These are phyloP conservation scores for Propithecus perrieri DNA, from an alignment of 2,797 vertebrate genomes.

Conservation along the genomic window DNA sequence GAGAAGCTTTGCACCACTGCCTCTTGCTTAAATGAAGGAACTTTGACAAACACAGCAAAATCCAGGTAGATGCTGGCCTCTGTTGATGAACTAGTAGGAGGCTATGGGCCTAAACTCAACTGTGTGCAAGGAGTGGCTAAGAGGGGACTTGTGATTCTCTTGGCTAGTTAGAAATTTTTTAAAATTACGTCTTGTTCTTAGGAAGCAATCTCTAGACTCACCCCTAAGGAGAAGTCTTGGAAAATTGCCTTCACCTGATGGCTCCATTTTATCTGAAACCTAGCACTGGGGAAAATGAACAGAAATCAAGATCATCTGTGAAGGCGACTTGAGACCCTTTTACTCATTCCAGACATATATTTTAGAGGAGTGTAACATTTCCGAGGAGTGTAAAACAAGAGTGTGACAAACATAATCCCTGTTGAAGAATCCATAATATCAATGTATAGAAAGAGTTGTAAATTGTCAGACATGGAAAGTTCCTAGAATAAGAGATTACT, in stretches of 20 bases:
- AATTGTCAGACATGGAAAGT: not conserved
- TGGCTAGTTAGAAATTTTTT: not conserved
- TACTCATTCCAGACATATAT: not conserved
- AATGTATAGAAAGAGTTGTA: not conserved
- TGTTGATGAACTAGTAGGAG: not conserved
- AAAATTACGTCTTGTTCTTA: not conserved
- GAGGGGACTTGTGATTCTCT: not conserved
- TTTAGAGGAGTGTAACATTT: not conserved
- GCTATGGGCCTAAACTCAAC: not conserved
- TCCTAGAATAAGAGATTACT: not conserved
- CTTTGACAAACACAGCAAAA: not conserved
- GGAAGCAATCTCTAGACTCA: not conserved
- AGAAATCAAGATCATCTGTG: constrained; percentile 11
- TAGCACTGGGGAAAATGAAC: not conserved
- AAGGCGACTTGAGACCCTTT: not conserved
- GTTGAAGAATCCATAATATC: not conserved
- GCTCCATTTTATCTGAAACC: not conserved
- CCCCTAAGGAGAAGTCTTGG: not conserved
- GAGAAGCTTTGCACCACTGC: not conserved
- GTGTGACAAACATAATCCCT: not conserved
- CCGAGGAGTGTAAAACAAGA: not conserved
- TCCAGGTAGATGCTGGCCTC: not conserved
- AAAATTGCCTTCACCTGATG: not conserved
- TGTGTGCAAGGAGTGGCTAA: not conserved
- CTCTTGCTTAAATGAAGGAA: not conserved